phyloP scores from a whole-genome alignment of 2,113 vertebrate genomes.

The Centropus unirufus region DNA sequence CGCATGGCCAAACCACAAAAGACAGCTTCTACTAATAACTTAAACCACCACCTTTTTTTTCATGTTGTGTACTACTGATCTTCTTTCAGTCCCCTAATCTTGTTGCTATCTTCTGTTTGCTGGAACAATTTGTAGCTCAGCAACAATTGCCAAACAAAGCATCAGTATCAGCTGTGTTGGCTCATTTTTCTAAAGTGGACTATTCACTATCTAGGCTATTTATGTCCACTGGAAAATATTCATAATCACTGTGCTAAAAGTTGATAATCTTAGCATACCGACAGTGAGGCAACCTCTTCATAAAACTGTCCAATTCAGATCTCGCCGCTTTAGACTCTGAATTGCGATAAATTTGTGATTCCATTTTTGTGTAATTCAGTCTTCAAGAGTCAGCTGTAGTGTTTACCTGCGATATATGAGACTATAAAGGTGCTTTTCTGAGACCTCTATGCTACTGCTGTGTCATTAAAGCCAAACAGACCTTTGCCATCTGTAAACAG shows the following conservation, averaged over 20 bases:
- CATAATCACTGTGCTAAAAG: conserved; percentile 22
- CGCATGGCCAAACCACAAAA: neutral
- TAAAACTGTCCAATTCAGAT: neutral
- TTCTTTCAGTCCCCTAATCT: conserved; percentile 24
- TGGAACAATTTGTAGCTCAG: conserved; percentile 56
- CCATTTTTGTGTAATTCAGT: neutral
- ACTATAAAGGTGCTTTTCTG: neutral
- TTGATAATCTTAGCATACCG: conserved; percentile 11
- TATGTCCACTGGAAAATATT: conserved; percentile 51
- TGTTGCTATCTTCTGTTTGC: conserved; percentile 48
- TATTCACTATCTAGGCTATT: conserved; percentile 14
- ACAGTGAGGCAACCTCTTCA: neutral
- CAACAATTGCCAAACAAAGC: conserved; percentile 62
- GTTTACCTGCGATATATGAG: neutral
- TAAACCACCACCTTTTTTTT: neutral
- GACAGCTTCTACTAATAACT: neutral
- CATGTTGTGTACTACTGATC: neutral
- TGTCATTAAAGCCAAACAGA: neutral
- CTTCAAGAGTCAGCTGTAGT: neutral
- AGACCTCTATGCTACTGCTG: neutral
- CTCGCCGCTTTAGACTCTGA: neutral
- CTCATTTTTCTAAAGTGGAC: conserved; percentile 53
- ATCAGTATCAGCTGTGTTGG: conserved; percentile 50
- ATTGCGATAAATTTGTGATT: neutral
- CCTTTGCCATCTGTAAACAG: neutral